phyloP scores from a whole-genome alignment of 2,113 vertebrate species.

The Apeltes quadracus region DNA sequence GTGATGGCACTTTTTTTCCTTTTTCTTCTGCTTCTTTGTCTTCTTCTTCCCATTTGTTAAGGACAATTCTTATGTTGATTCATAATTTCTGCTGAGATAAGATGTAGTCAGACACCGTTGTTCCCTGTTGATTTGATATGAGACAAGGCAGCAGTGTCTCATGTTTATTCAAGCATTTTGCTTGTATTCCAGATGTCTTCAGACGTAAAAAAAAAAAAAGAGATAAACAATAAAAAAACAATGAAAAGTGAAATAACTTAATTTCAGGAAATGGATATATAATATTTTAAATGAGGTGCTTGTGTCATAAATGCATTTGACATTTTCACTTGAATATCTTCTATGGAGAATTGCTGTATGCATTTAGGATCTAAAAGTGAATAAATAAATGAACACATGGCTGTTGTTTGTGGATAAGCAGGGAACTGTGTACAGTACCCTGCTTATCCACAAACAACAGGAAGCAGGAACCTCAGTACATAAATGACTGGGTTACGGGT shows the following conservation, averaged over 20 bases:
- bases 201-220: not conserved
- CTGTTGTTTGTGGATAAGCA: not conserved
- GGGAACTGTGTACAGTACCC: not conserved
- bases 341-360: not conserved
- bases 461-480: not conserved
- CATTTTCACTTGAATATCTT: conserved; percentile 19
- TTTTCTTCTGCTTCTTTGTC: too few species aligned
- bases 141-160: conserved; percentile 54
- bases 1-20: conserved; percentile 22
- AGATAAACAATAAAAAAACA: conserved; percentile 44
- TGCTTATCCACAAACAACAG: not conserved
- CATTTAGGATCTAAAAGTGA: not conserved
- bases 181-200: conserved; percentile 55
- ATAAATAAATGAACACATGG: conserved; percentile 5
- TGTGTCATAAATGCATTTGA: not conserved
- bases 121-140: conserved; percentile 68
- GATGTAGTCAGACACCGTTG: conserved; percentile 65
- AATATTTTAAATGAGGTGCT: conserved; percentile 24
- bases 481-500: conserved; percentile 2
- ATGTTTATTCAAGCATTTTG: conserved; percentile 62
- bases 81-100: conserved; percentile 53
- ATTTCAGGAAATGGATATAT: conserved; percentile 7
- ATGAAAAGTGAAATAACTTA: conserved; percentile 34
- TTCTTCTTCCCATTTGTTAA: conserved; percentile 52
- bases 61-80: conserved; percentile 51